Evolutionary conservation across 35 echinoderm and acorn worm species (phyloP).

Genomic region (Acanthaster planci): DNA sequence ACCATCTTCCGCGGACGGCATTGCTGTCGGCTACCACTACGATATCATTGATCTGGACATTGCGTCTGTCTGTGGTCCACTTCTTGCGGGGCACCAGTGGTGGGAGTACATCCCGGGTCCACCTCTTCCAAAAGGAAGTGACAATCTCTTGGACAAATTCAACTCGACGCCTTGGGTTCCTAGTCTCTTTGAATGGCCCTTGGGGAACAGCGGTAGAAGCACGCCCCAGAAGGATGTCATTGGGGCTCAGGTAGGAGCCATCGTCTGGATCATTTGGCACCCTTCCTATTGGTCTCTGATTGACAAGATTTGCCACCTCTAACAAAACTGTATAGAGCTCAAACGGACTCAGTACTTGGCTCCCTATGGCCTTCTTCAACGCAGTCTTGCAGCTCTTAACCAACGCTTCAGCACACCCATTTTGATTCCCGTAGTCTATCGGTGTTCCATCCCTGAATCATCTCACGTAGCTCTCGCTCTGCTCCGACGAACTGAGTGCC

Average conservation of each 20-base stretch:
- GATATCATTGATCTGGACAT: conserved; percentile 53
- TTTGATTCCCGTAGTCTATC: conserved; percentile 53
- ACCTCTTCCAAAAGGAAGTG: too few species aligned
- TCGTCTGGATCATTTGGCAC: conserved; percentile 53
- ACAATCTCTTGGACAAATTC: conserved; percentile 76
- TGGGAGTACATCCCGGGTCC: conserved; percentile 50
- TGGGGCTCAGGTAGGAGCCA: conserved; percentile 33
- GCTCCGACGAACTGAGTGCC: conserved; percentile 65
- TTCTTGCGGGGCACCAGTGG: conserved; percentile 20
- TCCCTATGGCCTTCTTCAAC: background rate
- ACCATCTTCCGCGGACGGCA: conserved; percentile 54
- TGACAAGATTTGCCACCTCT: conserved; percentile 49
- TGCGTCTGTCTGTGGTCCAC: conserved; percentile 47
- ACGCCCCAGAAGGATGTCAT: conserved; percentile 25
- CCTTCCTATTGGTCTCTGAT: conserved; percentile 37
- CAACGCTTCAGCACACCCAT: conserved; percentile 64
- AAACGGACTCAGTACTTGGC: conserved; percentile 22
- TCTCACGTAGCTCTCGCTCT: conserved; percentile 24
- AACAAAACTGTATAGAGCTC: conserved; percentile 22
- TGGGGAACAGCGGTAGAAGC: conserved; percentile 31
- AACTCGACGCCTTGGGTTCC: conserved; percentile 42
- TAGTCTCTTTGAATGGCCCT: conserved; percentile 29
- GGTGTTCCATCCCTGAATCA: conserved; percentile 45
- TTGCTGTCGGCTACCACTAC: conserved; percentile 53
- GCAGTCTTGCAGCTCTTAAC: conserved; percentile 66